A percentile compares a stretch with the other conserved stretches of the same genome.
These are phyloP conservation scores for Liolophura sinensis DNA, from an alignment of 1,140 invertebrate species.

Conservation along the genomic window DNA sequence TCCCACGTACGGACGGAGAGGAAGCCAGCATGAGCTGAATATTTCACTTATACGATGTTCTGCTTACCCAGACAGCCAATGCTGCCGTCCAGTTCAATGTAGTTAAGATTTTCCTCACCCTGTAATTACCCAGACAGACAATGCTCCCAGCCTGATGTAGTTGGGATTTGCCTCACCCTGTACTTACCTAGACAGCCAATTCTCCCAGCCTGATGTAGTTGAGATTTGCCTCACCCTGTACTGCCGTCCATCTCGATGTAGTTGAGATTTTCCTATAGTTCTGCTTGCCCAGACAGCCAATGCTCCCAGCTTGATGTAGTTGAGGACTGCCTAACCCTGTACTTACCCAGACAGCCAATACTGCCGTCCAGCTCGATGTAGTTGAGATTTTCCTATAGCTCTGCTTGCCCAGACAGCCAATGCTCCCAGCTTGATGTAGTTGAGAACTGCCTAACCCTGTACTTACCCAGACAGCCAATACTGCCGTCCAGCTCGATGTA, in stretches of 20 bases:
- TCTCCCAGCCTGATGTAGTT: slow-evolving; percentile 98
- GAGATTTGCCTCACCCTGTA: slow-evolving; percentile 86
- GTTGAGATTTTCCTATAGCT: too few relatives aligned
- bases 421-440: slow-evolving; percentile 59
- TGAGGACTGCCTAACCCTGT: slow-evolving; percentile 85
- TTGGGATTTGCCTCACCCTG: neutral
- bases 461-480: slow-evolving; percentile 81
- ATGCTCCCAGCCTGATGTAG: slow-evolving; percentile 60
- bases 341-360: slow-evolving; percentile 56
- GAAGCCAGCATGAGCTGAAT: too few relatives aligned
- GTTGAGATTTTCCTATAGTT: too few relatives aligned
- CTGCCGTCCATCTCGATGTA: too few relatives aligned
- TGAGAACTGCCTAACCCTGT: neutral
- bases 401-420: slow-evolving; percentile 63
- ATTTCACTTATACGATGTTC: too few relatives aligned
- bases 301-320: slow-evolving; percentile 95
- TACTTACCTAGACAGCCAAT: slow-evolving; percentile 83
- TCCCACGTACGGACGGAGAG: too few relatives aligned
- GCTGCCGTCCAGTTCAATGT: slow-evolving; percentile 50
- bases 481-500: slow-evolving; percentile 97
- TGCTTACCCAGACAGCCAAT: slow-evolving; percentile 50
- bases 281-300: slow-evolving; percentile 76
- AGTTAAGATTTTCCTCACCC: too few relatives aligned
- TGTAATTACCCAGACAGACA: slow-evolving; percentile 63
- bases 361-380: slow-evolving; percentile 32